Conservation (phyloP, 2,113 vertebrate genomes). For the Megalops atlanticus region DNA sequence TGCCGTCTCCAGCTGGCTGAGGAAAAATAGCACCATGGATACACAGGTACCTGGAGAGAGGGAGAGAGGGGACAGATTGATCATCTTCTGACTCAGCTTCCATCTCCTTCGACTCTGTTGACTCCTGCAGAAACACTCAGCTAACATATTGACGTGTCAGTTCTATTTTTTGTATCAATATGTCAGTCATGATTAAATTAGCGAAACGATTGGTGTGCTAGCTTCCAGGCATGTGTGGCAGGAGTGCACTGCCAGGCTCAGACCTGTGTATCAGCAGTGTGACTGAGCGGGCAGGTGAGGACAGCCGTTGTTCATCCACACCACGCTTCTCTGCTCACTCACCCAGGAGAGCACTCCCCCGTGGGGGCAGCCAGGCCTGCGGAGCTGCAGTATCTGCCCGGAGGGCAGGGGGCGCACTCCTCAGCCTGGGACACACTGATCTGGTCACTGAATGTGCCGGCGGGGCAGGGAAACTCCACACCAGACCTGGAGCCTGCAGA, state of each 20-base stretch:
- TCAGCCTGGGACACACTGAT: conserved; percentile 61
- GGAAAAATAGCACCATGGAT: conserved; percentile 61
- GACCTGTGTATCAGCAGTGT: neutral
- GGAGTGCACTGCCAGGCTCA: neutral
- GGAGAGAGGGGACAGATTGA: conserved; percentile 3
- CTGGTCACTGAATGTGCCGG: conserved; percentile 67
- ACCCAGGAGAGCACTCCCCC: conserved; percentile 76
- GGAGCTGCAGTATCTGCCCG: conserved; percentile 80
- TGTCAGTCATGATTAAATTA: neutral
- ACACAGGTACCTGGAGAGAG: conserved; percentile 66
- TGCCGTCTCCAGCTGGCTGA: conserved; percentile 60
- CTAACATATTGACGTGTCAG: neutral
- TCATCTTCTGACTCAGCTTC: rapidly evolving
- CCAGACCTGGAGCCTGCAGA: conserved; percentile 65
- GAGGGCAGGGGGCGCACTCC: conserved; percentile 78
- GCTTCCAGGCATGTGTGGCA: neutral
- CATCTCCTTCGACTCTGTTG: neutral
- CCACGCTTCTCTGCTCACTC: too few species aligned
- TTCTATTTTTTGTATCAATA: neutral
- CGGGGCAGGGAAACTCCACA: conserved; percentile 69
- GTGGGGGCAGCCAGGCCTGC: conserved; percentile 67
- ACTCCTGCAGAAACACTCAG: neutral
- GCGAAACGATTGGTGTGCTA: neutral
- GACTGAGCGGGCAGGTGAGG: too few species aligned
- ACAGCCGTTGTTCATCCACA: too few species aligned